phyloP scores from a whole-genome alignment of 1,140 invertebrate species.

The Melanaphis sacchari region DNA sequence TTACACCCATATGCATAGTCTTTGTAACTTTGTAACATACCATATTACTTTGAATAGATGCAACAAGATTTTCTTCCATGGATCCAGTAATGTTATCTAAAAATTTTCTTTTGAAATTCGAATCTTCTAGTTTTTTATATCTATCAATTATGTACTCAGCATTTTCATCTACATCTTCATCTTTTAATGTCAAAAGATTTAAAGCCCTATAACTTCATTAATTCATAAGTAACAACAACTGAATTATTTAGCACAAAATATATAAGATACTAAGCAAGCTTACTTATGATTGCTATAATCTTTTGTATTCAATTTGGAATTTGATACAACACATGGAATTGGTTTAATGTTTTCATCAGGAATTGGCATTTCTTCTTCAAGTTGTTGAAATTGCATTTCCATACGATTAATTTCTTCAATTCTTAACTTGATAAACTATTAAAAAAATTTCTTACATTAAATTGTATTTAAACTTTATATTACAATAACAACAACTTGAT shows the following conservation, averaged over 20 bases:
- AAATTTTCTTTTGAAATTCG: slow-evolving; percentile 62
- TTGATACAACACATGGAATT: not conserved
- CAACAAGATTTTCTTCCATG: slow-evolving; percentile 60
- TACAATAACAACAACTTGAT: too few relatives aligned
- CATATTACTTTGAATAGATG: slow-evolving; percentile 55
- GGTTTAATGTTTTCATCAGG: slow-evolving; percentile 2
- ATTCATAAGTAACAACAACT: not conserved
- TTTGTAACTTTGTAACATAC: slow-evolving; percentile 36
- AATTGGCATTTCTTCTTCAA: slow-evolving; percentile 48
- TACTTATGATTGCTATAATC: slow-evolving; percentile 43
- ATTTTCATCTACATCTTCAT: slow-evolving; percentile 55
- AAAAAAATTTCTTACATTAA: not conserved
- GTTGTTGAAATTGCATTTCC: not conserved
- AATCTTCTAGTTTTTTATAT: slow-evolving; percentile 62
- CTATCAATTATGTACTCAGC: slow-evolving; percentile 59
- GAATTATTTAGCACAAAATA: not conserved
- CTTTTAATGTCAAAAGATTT: slow-evolving; percentile 39
- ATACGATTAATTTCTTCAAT: slow-evolving; percentile 39
- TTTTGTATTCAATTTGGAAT: slow-evolving; percentile 16
- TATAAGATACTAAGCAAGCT: not conserved
- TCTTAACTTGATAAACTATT: slow-evolving; percentile 49
- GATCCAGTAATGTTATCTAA: slow-evolving; percentile 62
- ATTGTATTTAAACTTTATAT: too few relatives aligned
- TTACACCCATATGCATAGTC: not conserved
- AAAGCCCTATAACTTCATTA: slow-evolving; percentile 34